Evolutionary conservation across 2,113 vertebrate species (phyloP).

Genomic region (Onychorhynchus coronatus): DNA sequence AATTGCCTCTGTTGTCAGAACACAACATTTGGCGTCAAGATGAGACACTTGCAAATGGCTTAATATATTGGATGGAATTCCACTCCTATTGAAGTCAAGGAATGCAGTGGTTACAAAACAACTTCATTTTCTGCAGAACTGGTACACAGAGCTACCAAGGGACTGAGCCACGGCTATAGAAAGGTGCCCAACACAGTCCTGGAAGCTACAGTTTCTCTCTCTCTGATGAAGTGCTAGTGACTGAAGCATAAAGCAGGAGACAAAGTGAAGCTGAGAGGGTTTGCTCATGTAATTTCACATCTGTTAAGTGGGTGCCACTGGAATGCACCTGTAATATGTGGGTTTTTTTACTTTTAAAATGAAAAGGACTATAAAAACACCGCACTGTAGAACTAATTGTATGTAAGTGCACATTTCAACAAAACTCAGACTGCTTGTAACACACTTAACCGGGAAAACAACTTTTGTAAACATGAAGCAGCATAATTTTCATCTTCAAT

Average conservation of each 20-base stretch:
- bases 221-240: accelerated
- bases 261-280: background rate
- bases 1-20: background rate
- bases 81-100: background rate
- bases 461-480: background rate
- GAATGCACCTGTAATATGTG: background rate
- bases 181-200: background rate
- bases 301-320: background rate
- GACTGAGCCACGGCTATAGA: background rate
- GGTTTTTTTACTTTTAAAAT: background rate
- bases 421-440: background rate
- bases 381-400: background rate
- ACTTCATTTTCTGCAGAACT: background rate
- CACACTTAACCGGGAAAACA: background rate
- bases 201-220: background rate
- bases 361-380: background rate
- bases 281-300: background rate
- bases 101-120: background rate
- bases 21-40: background rate
- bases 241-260: background rate
- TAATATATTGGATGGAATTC: background rate
- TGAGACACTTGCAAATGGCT: background rate
- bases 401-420: background rate
- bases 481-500: background rate
- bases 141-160: background rate